Evolutionary conservation across 2,888 invertebrate genomes (phyloP), one percentile per base, ranked within the genome.

Genomic region (Caenorhabditis wallacei): DNA sequence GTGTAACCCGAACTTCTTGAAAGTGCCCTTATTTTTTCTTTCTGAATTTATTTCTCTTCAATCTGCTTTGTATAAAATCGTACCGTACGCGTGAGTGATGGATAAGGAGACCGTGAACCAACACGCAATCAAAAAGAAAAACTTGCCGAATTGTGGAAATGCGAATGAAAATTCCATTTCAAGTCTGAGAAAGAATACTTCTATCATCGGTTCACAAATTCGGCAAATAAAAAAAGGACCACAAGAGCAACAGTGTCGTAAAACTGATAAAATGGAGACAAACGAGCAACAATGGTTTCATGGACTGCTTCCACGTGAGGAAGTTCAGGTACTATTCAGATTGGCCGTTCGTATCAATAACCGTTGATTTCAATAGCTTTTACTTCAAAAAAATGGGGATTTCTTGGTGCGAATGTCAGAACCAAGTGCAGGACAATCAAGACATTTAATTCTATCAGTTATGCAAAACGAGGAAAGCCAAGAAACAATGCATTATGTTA

Each of bases 331-430:
- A 11, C n/a, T 35, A 57, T n/a, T 20, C 13, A 7, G 7, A 30
- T 37, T 10, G n/a, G n/a, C n/a, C n/a, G 10, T 5, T 2, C n/a
- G 20, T 11, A 13, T 20, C 4, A 24, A 18, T 43, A 24, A 40
- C 3, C 2, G 10, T 7, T 3, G 20, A 35, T 20, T 40, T 74
- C 13, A 13, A 18, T 16, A 75, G 82, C 54, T 59, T 40, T 61
- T 87, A 70, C 61, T 87, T 11, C 48, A 56, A 11, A 70, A 74
- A 16, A 76, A 82, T 51, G 87, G 87, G n/a, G 88, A 88, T 18
- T 88, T 82, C 59, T 68, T 88, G 40, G 79, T 88, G 2, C 82
- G 88, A n/a, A 74, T 76, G 48, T 80, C 88, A 3, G 87, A 88
- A 70, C 87, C 88, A 22, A 66, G 51, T 0, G 26, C 70, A 10